Conservation (phyloP, 2,888 invertebrate species). For the Cynaeus angustus region DNA sequence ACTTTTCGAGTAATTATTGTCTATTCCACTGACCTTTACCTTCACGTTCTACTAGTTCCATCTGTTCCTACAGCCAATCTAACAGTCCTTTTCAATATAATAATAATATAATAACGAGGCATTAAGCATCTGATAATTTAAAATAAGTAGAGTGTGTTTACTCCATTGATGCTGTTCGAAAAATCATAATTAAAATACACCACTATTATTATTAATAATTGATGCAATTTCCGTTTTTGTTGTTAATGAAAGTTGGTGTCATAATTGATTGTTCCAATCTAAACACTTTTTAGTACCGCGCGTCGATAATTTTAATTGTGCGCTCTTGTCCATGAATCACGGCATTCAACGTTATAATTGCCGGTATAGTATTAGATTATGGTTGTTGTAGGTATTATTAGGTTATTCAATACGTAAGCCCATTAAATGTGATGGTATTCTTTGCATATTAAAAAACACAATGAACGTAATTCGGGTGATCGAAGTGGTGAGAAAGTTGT, state of each 20-base stretch:
- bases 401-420: background rate
- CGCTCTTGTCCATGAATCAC: constrained; percentile 23
- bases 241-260: constrained; percentile 35
- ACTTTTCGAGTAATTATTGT: no score
- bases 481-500: background rate
- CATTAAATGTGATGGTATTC: background rate
- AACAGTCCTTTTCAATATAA: background rate
- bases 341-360: constrained; percentile 32
- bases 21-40: background rate
- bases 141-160: constrained; percentile 5
- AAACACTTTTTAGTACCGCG: constrained; percentile 23
- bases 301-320: constrained; percentile 30
- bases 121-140: background rate
- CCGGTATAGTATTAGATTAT: constrained; percentile 25
- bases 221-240: constrained; percentile 34
- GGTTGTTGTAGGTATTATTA: constrained; percentile 20
- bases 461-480: background rate
- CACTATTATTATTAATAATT: constrained; percentile 31
- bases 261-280: constrained; percentile 36
- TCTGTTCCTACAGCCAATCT: background rate
- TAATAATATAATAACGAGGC: background rate
- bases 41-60: background rate
- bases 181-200: constrained; percentile 32
- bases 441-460: background rate
- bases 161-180: background rate